Percentiles rank a stretch among this genome's conserved stretches.
phyloP scores from a whole-genome alignment of 2,797 vertebrate genomes.

The Hapalemur alaotrensis region DNA sequence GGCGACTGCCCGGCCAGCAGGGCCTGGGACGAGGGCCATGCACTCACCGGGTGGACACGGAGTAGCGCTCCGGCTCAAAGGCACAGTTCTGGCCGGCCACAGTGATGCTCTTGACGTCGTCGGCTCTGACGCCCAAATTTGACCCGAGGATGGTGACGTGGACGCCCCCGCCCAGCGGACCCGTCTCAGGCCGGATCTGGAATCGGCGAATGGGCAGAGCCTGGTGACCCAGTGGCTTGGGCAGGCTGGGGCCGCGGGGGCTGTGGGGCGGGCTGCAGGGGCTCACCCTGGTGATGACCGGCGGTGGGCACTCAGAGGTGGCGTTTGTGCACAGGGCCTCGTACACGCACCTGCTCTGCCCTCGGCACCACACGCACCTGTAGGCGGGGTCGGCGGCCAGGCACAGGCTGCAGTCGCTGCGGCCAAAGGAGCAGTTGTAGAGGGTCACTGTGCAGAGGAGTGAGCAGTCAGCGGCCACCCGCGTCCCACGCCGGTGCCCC shows the following conservation, averaged over 20 bases:
- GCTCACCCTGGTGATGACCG: slow-evolving; percentile 90
- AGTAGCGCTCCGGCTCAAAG: slow-evolving; percentile 91
- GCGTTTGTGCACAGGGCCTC: slow-evolving; percentile 81
- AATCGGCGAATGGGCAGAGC: slow-evolving; percentile 46
- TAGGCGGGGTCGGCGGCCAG: slow-evolving; percentile 88
- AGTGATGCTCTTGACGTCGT: slow-evolving; percentile 89
- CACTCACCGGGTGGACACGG: slow-evolving; percentile 94
- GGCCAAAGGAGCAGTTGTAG: slow-evolving; percentile 95
- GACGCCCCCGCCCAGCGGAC: slow-evolving; percentile 91
- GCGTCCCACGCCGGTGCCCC: accelerated
- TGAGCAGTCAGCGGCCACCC: accelerated
- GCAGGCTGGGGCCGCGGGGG: accelerated
- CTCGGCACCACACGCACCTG: slow-evolving; percentile 92
- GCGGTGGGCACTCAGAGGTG: slow-evolving; percentile 87
- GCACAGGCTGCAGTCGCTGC: slow-evolving; percentile 96
- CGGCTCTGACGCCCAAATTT: slow-evolving; percentile 92
- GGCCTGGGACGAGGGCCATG: neutral
- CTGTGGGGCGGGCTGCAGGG: accelerated
- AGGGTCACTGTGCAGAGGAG: slow-evolving; percentile 88
- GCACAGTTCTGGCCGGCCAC: slow-evolving; percentile 90
- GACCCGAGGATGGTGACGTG: slow-evolving; percentile 94
- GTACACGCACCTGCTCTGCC: slow-evolving; percentile 88
- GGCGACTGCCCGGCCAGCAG: accelerated
- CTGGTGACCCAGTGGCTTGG: neutral
- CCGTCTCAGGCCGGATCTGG: slow-evolving; percentile 93